A percentile compares a stretch with the other conserved stretches of the same genome.
Evolutionary conservation across 2,888 invertebrate genomes (phyloP).

Genomic region (Taphrorychus bicolor): DNA sequence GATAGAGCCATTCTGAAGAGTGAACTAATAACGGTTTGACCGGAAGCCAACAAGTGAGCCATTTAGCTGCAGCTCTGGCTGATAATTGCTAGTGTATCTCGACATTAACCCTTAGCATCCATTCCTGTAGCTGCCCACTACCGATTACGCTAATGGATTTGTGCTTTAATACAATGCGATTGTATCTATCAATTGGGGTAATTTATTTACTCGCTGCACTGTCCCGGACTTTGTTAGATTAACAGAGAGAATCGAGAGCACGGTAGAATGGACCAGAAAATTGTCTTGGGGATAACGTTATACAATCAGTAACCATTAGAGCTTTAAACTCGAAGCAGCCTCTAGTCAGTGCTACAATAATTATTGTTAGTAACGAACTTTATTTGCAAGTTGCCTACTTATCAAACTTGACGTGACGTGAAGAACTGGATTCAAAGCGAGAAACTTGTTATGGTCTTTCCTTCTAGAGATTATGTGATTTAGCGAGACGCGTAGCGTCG

Average conservation of each 20-base stretch:
- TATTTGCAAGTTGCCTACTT: too few species aligned
- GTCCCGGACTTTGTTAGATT: background rate
- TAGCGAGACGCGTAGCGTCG: too few species aligned
- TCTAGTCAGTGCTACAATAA: too few species aligned
- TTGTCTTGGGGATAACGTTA: background rate
- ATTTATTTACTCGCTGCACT: background rate
- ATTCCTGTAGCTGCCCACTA: background rate
- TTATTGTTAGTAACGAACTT: too few species aligned
- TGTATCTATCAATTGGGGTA: background rate
- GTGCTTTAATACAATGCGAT: background rate
- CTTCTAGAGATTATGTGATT: too few species aligned
- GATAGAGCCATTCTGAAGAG: too few species aligned
- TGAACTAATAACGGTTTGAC: background rate
- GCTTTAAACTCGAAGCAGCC: too few species aligned
- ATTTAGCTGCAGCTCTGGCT: background rate
- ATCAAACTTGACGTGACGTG: too few species aligned
- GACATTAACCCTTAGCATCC: background rate
- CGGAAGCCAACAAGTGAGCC: background rate
- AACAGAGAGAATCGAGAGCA: background rate
- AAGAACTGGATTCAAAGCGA: too few species aligned
- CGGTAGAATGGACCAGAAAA: background rate
- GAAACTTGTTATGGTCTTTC: too few species aligned
- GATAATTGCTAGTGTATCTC: background rate
- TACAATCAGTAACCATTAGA: too few species aligned
- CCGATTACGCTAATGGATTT: background rate